Base-by-base conservation (phyloP, 1,140 invertebrate genomes). In the Drosophila fuyamai region DNA sequence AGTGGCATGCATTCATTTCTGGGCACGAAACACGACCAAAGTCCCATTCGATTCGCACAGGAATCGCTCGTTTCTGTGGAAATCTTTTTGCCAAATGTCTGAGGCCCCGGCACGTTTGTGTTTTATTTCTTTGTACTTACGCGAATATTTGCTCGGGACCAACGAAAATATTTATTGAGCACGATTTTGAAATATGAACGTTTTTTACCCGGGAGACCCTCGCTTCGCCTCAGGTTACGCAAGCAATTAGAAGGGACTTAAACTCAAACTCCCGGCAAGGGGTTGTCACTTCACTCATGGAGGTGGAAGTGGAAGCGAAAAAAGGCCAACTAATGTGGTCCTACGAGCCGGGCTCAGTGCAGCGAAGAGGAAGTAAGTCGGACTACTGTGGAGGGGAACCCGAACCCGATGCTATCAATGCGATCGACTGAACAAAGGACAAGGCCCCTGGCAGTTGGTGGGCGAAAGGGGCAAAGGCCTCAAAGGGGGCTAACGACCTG, bases 111-210 rank as follows among this genome's bases (percentile, higher is more conserved):
- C 82, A 86, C 82, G 82, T 86, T 86, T 85, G 41, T 75, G 63
- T 66, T 46, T 59, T 47, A 35, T 58, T 75, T 58, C 40, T 36
- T 54, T 56, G 48, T 74, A 40, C 59, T 57, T 70, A 54, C 67
- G 63, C 82, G 74, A 71, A 66, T 72, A 63, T 82, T 72, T 70
- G 60, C 50, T 47, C 66, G 59, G 76, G 50, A 77, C 71, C 79
- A 79, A 62, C 57, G 72, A 83, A 86, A 88, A 82, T 79, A 86
- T 86, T 86, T 86, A 86, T 86, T 89, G 83, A 86, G 84, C 84
- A 86, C 83, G 83, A 86, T 83, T 86, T 83, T 83, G 76, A 86
- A 86, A 88, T 86, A 86, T 88, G 82, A 88, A 88, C 76, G 78
- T 57, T 79, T 79, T 68, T 61, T 62, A 78, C 54, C 60, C 43